Percentiles rank a stretch among this genome's conserved stretches.
Conservation (phyloP, 2,113 vertebrate genomes). For the Saccopteryx leptura region DNA sequence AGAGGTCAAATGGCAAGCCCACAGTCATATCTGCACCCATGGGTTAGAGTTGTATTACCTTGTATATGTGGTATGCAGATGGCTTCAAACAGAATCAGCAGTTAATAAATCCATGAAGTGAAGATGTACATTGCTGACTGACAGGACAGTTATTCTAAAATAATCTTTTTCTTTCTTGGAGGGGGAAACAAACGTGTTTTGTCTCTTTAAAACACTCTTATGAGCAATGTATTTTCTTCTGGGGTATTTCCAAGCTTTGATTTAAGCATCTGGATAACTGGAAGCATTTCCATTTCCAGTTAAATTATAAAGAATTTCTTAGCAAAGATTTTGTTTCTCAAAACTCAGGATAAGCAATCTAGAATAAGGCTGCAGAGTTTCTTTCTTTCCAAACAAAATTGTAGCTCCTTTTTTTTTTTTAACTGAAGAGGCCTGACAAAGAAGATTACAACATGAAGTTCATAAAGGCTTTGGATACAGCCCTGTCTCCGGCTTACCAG, state of each 20-base stretch:
- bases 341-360: constrained; percentile 46
- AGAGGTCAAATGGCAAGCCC: background rate
- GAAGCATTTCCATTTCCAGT: constrained; percentile 46
- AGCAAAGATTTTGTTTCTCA: constrained; percentile 49
- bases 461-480: background rate
- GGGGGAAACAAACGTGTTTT: background rate
- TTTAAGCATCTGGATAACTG: background rate
- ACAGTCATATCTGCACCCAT: background rate
- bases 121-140: background rate
- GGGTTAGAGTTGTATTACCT: background rate
- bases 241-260: background rate
- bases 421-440: background rate
- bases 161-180: background rate
- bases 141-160: background rate
- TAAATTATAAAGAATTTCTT: constrained; percentile 49
- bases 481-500: constrained; percentile 38
- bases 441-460: background rate
- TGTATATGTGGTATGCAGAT: background rate
- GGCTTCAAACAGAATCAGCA: background rate
- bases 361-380: constrained; percentile 40
- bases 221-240: constrained; percentile 8
- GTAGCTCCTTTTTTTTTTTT: background rate
- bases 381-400: constrained; percentile 53
- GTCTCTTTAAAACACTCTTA: background rate
- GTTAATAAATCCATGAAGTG: background rate